phyloP scores from a whole-genome alignment of 2,797 vertebrate species.

The Danio jaintianensis region DNA sequence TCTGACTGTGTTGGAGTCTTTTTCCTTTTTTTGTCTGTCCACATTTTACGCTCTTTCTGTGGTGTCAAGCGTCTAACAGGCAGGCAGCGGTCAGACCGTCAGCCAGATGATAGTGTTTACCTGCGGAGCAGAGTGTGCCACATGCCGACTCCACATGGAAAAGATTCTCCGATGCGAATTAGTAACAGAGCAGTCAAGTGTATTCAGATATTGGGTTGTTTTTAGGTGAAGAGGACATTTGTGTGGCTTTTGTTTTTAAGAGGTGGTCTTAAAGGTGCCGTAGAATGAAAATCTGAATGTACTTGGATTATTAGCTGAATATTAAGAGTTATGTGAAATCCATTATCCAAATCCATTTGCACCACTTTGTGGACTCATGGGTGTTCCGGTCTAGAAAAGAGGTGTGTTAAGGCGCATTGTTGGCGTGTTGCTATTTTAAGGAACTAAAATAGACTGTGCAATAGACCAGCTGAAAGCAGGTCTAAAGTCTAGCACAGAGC shows the following conservation, averaged over 20 bases:
- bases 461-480: no score
- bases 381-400: no score
- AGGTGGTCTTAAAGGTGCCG: not conserved
- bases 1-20: slow-evolving; percentile 31
- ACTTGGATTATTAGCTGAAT: no score
- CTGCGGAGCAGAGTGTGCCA: slow-evolving; percentile 18
- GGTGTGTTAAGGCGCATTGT: no score
- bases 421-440: no score
- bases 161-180: not conserved
- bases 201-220: slow-evolving; percentile 10
- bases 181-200: slow-evolving; percentile 5
- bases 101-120: slow-evolving; percentile 43
- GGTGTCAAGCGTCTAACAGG: not conserved
- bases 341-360: no score
- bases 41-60: not conserved
- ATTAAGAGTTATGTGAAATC: no score
- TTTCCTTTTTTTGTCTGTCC: slow-evolving; percentile 24
- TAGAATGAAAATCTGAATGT: no score
- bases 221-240: not conserved
- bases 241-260: slow-evolving; percentile 1
- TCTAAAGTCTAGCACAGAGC: no score
- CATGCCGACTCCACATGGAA: not conserved
- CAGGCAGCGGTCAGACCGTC: slow-evolving; percentile 33
- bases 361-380: no score
- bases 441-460: no score